phyloP scores from a whole-genome alignment of 2,888 invertebrate species.

The Alitta virens region DNA sequence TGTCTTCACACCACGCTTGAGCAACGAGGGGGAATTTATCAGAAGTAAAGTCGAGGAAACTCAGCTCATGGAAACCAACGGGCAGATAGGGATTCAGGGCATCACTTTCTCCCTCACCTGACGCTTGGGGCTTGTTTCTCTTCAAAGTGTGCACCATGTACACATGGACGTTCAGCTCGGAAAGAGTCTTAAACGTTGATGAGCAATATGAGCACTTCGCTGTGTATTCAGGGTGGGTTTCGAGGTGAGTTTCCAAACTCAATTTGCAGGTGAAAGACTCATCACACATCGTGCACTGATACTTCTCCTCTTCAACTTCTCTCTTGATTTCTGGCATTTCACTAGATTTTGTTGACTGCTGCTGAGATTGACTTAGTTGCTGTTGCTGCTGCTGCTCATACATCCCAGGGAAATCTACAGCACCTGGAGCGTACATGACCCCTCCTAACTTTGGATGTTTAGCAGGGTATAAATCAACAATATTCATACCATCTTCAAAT shows the following conservation, averaged over 20 bases:
- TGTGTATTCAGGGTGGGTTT: constrained; percentile 68
- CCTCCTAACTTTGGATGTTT: no score
- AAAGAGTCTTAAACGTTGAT: constrained; percentile 69
- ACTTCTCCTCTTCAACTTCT: constrained; percentile 19
- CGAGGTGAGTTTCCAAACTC: constrained; percentile 67
- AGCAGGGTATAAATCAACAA: no score
- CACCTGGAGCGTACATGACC: no score
- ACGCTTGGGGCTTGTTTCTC: neutral
- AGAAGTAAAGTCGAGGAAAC: constrained; percentile 77
- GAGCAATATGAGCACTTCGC: constrained; percentile 74
- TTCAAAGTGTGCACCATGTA: constrained; percentile 1
- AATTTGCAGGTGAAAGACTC: constrained; percentile 65
- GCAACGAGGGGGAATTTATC: constrained; percentile 79
- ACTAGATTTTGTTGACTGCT: no score
- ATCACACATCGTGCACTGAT: constrained; percentile 67
- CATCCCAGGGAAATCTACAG: no score
- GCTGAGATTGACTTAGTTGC: no score
- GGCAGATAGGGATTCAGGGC: neutral
- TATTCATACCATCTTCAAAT: neutral
- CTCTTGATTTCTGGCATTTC: neutral
- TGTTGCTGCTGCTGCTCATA: no score
- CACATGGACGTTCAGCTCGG: constrained; percentile 71
- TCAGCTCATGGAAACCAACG: constrained; percentile 51
- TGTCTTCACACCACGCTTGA: constrained; percentile 70
- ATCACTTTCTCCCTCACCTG: neutral